Percentiles rank a stretch among this genome's conserved stretches.
These are phyloP conservation scores for Tetragonisca angustula DNA, from an alignment of 2,888 invertebrate genomes.

Conservation along the genomic window DNA sequence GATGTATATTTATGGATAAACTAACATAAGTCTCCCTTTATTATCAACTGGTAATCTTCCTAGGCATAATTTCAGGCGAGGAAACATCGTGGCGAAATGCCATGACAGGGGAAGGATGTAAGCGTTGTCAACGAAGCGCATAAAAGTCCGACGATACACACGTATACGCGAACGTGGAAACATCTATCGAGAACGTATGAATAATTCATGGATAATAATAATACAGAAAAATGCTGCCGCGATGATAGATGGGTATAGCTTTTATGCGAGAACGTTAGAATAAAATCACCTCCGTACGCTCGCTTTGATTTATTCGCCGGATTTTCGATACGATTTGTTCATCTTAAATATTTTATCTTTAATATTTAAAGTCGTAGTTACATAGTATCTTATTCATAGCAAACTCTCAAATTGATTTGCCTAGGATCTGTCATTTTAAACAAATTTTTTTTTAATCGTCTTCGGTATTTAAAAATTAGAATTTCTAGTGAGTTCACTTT, in stretches of 20 bases:
- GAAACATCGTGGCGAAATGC: not conserved
- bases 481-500: too few species aligned
- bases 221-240: conserved; percentile 13
- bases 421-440: too few species aligned
- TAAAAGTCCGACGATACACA: conserved; percentile 30
- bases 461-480: too few species aligned
- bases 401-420: not conserved
- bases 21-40: not conserved
- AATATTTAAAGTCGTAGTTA: not conserved
- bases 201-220: conserved; percentile 49
- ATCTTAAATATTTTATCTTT: too few species aligned
- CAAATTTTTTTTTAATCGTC: too few species aligned
- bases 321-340: not conserved
- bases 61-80: conserved; percentile 1
- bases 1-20: not conserved
- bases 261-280: not conserved
- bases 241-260: conserved; percentile 21
- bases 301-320: not conserved
- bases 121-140: conserved; percentile 12
- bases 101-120: not conserved
- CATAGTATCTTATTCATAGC: not conserved
- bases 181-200: conserved; percentile 27
- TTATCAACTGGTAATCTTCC: not conserved
- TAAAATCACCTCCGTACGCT: not conserved
- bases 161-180: conserved; percentile 18